These are phyloP conservation scores for Lycaena phlaeas DNA, from an alignment of 2,888 invertebrate genomes.

Conservation along the genomic window DNA sequence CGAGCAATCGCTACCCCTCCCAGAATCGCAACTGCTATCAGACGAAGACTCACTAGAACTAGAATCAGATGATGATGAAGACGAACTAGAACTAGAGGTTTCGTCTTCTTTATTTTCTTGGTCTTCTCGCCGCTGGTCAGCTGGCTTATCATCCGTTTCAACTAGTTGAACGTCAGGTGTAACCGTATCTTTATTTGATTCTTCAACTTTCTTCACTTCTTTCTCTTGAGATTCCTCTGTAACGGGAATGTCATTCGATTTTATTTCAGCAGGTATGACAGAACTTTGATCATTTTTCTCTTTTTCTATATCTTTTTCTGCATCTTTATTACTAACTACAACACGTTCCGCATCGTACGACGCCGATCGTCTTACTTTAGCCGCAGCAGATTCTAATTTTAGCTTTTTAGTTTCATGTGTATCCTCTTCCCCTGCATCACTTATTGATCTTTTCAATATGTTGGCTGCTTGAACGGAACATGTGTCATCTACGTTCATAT, in stretches of 20 bases:
- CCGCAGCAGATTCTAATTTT: conserved; percentile 55
- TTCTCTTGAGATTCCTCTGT: conserved; percentile 17
- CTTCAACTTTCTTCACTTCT: conserved; percentile 2
- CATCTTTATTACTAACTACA: conserved; percentile 24
- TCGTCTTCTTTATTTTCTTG: conserved; percentile 25
- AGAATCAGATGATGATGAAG: conserved; percentile 61
- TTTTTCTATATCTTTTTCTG: neutral
- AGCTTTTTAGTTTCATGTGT: conserved; percentile 50
- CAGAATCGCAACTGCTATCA: conserved; percentile 66
- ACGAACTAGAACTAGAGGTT: conserved; percentile 44
- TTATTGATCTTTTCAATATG: conserved; percentile 60
- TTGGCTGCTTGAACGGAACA: conserved; percentile 51
- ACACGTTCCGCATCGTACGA: conserved; percentile 58
- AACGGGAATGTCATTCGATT: conserved; percentile 15
- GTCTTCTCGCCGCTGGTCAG: conserved; percentile 20
- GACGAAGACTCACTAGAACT: conserved; percentile 72
- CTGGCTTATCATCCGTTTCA: conserved; percentile 19
- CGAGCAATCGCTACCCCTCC: conserved; percentile 65
- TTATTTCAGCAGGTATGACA: conserved; percentile 13
- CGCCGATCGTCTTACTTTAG: conserved; percentile 57
- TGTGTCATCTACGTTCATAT: conserved; percentile 33
- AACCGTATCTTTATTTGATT: conserved; percentile 6
- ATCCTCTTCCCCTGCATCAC: conserved; percentile 60
- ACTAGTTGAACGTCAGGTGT: conserved; percentile 5
- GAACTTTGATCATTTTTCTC: too few relatives aligned